These are phyloP conservation scores for Ischnura elegans DNA, from an alignment of 2,888 invertebrate genomes.

Conservation along the genomic window DNA sequence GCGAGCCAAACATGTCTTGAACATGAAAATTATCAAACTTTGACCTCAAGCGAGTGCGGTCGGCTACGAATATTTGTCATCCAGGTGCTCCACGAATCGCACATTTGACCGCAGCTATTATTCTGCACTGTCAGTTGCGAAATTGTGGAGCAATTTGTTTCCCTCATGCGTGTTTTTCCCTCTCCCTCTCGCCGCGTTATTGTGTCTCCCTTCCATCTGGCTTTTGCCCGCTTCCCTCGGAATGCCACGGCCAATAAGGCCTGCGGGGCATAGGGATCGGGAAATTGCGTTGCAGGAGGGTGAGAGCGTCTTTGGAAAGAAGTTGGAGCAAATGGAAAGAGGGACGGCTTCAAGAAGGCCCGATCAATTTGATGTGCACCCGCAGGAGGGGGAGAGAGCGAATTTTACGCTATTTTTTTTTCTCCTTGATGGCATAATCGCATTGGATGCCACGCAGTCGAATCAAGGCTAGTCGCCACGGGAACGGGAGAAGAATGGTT, in stretches of 20 bases:
- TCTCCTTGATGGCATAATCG: background rate
- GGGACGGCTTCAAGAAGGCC: background rate
- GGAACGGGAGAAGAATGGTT: background rate
- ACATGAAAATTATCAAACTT: background rate
- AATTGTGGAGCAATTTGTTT: slow-evolving; percentile 2
- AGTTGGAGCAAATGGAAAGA: background rate
- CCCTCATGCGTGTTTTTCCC: background rate
- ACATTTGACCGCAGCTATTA: background rate
- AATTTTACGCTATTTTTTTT: background rate
- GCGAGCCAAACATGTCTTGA: background rate
- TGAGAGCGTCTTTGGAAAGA: background rate
- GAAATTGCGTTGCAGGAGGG: background rate
- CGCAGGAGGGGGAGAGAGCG: background rate
- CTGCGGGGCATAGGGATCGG: background rate
- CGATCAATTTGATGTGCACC: background rate
- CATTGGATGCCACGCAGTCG: background rate
- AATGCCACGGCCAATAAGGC: slow-evolving; percentile 26
- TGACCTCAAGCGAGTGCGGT: background rate
- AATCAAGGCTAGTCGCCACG: background rate
- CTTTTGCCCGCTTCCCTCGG: background rate
- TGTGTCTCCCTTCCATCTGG: background rate
- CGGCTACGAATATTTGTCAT: background rate
- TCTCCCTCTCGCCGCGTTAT: background rate
- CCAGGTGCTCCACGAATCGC: background rate
- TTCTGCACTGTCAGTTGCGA: background rate